Evolutionary conservation across 2,888 invertebrate species (phyloP), one percentile per base, ranked within the genome.

Genomic region (Cheilosia vernalis): DNA sequence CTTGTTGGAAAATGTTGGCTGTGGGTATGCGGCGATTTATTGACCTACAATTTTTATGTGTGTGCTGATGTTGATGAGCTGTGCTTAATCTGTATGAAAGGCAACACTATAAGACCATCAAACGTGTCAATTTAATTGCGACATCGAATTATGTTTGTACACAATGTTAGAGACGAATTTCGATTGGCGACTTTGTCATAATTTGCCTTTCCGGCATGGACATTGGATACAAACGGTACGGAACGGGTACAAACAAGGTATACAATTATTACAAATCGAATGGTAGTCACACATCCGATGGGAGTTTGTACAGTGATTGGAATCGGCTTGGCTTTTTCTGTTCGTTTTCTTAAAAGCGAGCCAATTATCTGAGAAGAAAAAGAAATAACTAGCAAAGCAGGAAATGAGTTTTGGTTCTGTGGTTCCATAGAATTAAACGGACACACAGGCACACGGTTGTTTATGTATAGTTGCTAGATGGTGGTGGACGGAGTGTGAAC

Each of bases 381-480:
- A 66, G 47, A 66, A 76, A 66, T 44, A 77, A 70, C 21, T 40
- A 44, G 21, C 76, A 70, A 66, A 76, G 56, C 63, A 85, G 81
- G 85, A 85, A 85, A 85, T 85, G 81, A 85, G 70, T 77, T 67
- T 51, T 58, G 77, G 76, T 72, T 81, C 81, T 81, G 85, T 81
- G 85, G 85, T 85, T 70, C 79, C 73, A 56, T 69, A 80, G 84
- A 84, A 73, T 42, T 49, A 42, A 30, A 61, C 40, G 24, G 21
- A 56, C 51, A 67, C 42, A 58, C 40, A 53, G 21, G 40, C 60
- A 30, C 49, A 24, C 42, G 49, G 44, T 40, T 56, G 37, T 10
- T 37, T 15, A 9, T 24, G 13, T 24, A 37, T 13, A 42, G 13
- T 15, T 15, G 58, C 51, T 72, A 58, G 73, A 64, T 73, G 10